A percentile compares a stretch with the other conserved stretches of the same genome.
Conservation (phyloP, 1,140 invertebrate genomes). For the Nephotettix cincticeps region DNA sequence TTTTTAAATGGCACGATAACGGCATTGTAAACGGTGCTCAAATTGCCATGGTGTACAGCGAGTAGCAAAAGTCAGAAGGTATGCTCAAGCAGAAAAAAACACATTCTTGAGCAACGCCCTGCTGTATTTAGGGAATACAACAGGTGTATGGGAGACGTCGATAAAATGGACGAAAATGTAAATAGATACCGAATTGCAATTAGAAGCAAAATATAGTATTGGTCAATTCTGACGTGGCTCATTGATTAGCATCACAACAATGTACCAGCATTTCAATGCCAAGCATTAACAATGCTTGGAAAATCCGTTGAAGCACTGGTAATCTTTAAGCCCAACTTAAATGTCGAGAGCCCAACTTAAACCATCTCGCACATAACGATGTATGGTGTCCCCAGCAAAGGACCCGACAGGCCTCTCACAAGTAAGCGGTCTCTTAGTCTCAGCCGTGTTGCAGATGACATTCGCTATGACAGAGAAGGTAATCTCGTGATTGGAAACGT, state of each 20-base stretch:
- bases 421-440: neutral
- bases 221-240: constrained; percentile 42
- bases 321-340: constrained; percentile 33
- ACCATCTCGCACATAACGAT: constrained; percentile 32
- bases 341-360: constrained; percentile 37
- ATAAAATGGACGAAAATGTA: constrained; percentile 47
- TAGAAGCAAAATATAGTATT: constrained; percentile 46
- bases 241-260: no score
- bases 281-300: constrained; percentile 44
- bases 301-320: constrained; percentile 38
- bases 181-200: constrained; percentile 43
- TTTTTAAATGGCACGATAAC: constrained; percentile 32
- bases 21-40: constrained; percentile 13
- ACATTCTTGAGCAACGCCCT: constrained; percentile 9
- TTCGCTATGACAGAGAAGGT: constrained; percentile 23
- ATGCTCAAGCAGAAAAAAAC: constrained; percentile 23
- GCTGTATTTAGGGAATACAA: constrained; percentile 5
- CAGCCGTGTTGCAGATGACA: neutral
- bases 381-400: constrained; percentile 28
- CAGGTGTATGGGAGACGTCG: constrained; percentile 37
- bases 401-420: neutral
- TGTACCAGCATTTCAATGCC: no score
- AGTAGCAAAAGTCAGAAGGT: constrained; percentile 17
- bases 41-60: constrained; percentile 25
- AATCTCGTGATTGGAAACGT: constrained; percentile 9